phyloP scores from a whole-genome alignment of 1,140 invertebrate genomes.

The Drosophila fuyamai region DNA sequence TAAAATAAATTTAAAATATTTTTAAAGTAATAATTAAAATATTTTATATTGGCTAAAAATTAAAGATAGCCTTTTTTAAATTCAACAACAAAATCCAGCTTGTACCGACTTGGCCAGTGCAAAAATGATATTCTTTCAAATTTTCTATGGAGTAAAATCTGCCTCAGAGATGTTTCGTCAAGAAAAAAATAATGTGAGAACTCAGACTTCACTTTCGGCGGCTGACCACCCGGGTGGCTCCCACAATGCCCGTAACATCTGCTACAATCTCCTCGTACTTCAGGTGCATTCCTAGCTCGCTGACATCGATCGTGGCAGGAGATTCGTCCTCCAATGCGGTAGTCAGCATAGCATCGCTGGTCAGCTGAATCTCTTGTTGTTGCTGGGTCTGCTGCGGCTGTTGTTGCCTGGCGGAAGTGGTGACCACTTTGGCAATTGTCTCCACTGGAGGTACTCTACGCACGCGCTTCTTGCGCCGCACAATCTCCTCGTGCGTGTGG shows the following conservation, averaged over 20 bases:
- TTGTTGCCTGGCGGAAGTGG: constrained; percentile 29
- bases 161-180: constrained; percentile 1
- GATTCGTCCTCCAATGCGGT: constrained; percentile 59
- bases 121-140: constrained; percentile 1
- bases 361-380: constrained; percentile 44
- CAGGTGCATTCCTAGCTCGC: constrained; percentile 77
- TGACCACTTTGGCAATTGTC: constrained; percentile 26
- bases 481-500: constrained; percentile 84
- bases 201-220: constrained; percentile 53
- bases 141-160: constrained; percentile 7
- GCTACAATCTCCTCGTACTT: constrained; percentile 83
- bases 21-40: constrained; percentile 1
- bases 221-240: constrained; percentile 40
- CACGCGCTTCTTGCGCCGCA: constrained; percentile 78
- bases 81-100: not conserved
- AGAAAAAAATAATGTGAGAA: constrained; percentile 16
- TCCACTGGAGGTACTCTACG: constrained; percentile 58
- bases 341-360: constrained; percentile 63
- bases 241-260: constrained; percentile 73
- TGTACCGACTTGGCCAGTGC: not conserved
- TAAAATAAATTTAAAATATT: not conserved
- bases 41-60: not conserved
- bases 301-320: constrained; percentile 69
- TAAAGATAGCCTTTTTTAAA: not conserved
- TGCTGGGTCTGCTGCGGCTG: constrained; percentile 39